Conservation (phyloP, 1,140 invertebrate genomes). For the Chionoecetes opilio region DNA sequence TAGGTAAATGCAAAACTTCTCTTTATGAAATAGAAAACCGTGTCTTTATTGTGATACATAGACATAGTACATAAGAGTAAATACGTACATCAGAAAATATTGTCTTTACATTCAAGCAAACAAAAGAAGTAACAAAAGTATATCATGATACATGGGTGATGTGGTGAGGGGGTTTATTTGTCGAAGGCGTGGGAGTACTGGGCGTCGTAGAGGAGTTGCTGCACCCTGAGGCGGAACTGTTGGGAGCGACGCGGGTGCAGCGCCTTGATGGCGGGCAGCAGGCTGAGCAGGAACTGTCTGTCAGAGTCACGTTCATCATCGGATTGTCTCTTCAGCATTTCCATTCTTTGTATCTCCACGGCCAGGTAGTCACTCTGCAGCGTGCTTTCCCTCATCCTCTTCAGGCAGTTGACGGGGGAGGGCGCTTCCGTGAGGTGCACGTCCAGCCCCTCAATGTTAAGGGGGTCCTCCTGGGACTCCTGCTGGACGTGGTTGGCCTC, state of each 20-base stretch:
- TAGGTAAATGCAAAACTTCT: too few relatives aligned
- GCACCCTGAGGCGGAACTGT: background rate
- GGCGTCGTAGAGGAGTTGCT: conserved; percentile 31
- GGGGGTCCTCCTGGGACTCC: background rate
- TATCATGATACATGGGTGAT: too few relatives aligned
- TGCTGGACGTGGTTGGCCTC: background rate
- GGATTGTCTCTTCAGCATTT: background rate
- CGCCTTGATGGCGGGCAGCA: conserved; percentile 7
- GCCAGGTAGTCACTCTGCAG: background rate
- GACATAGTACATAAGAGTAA: too few relatives aligned
- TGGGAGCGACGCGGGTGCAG: background rate
- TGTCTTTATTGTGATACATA: too few relatives aligned
- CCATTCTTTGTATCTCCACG: background rate
- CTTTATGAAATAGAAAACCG: too few relatives aligned
- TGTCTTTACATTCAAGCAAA: background rate
- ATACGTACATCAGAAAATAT: too few relatives aligned
- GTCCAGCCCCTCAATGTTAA: background rate
- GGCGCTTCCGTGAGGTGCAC: too few relatives aligned
- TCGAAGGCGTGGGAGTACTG: background rate
- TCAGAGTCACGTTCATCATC: background rate
- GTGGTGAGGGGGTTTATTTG: background rate
- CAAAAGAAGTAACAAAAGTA: background rate
- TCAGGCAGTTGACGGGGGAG: background rate
- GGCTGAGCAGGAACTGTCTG: background rate
- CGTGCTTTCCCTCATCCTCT: background rate